Conservation (phyloP, 92 coral and sea anemone species). For the Anthopleura xanthogrammica region DNA sequence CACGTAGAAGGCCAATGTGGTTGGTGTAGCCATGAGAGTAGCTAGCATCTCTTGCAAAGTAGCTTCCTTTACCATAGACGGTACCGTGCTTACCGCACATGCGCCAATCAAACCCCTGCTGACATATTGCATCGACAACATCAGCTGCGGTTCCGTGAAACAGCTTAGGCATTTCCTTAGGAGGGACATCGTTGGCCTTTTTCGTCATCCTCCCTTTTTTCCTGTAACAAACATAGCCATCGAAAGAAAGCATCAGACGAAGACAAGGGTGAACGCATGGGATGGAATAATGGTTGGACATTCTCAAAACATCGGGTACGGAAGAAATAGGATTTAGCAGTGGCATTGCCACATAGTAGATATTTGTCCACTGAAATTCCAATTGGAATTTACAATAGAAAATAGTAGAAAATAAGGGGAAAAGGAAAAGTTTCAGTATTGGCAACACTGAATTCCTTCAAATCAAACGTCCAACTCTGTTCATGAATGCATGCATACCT, state of each 20-base stretch:
- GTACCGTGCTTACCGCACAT: slow-evolving; percentile 93
- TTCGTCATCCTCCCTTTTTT: slow-evolving; percentile 48
- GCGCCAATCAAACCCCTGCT: slow-evolving; percentile 98
- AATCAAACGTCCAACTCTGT: too few relatives aligned
- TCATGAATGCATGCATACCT: too few relatives aligned
- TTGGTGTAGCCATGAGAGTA: slow-evolving; percentile 76
- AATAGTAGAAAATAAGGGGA: too few relatives aligned
- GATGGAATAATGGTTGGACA: too few relatives aligned
- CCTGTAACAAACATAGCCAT: slow-evolving; percentile 27
- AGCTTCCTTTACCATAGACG: slow-evolving; percentile 82
- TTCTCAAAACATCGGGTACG: too few relatives aligned
- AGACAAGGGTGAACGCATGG: too few relatives aligned
- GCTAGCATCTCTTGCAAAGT: slow-evolving; percentile 74
- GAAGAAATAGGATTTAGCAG: too few relatives aligned
- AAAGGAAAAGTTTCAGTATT: too few relatives aligned
- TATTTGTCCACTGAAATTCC: too few relatives aligned
- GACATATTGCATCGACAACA: slow-evolving; percentile 76
- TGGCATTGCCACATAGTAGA: too few relatives aligned
- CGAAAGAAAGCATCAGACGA: not conserved
- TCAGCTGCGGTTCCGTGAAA: slow-evolving; percentile 79
- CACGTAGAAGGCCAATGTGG: not conserved
- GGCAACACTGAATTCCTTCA: too few relatives aligned
- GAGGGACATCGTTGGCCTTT: slow-evolving; percentile 50
- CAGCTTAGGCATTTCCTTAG: slow-evolving; percentile 64
- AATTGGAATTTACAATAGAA: too few relatives aligned